Conservation (phyloP, 2,888 invertebrate species). For the Argyresthia goedartella region DNA sequence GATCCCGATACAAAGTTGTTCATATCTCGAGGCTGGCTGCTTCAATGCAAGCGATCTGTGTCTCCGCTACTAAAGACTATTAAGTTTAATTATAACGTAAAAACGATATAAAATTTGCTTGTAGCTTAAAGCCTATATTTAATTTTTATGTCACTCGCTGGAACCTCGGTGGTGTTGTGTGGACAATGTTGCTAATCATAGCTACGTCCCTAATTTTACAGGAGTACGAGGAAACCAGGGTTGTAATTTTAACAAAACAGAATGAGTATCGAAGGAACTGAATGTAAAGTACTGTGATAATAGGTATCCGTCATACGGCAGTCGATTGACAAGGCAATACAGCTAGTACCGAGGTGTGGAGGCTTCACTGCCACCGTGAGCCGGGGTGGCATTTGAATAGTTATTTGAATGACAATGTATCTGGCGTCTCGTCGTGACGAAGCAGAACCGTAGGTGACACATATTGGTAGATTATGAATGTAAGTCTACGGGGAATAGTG, state of each 20-base stretch:
- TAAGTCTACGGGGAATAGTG: background rate
- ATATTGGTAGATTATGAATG: background rate
- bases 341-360: background rate
- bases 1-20: constrained; percentile 33
- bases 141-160: constrained; percentile 57
- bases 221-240: background rate
- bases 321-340: background rate
- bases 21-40: background rate
- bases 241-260: background rate
- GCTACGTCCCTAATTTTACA: background rate
- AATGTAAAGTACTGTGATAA: background rate
- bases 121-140: constrained; percentile 32
- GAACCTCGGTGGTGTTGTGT: constrained; percentile 23
- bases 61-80: constrained; percentile 4
- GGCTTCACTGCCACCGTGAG: constrained; percentile 1
- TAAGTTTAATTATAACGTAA: constrained; percentile 3
- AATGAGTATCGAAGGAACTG: background rate
- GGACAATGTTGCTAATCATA: constrained; percentile 1
- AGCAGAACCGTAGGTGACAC: constrained; percentile 21
- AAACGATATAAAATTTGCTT: background rate
- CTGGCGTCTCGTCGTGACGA: constrained; percentile 56
- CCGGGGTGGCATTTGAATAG: constrained; percentile 44
- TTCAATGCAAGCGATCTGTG: constrained; percentile 7
- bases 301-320: too few relatives aligned
- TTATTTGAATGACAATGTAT: constrained; percentile 59